phyloP scores from a whole-genome alignment of 2,797 vertebrate genomes.

The Prunella strophiata region DNA sequence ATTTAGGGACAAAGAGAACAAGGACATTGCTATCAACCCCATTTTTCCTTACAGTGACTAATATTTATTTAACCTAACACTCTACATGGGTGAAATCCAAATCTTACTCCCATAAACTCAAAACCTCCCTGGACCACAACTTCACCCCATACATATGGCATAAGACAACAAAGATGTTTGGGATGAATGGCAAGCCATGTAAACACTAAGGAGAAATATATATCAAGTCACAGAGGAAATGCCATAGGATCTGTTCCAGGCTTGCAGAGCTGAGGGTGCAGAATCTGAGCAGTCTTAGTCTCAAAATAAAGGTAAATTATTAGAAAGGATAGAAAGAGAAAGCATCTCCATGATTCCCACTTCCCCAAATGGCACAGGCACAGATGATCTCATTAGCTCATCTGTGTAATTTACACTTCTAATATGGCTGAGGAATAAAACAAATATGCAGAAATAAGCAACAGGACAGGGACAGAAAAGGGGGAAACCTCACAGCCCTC shows the following conservation, averaged over 20 bases:
- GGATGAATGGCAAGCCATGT: neutral
- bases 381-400: constrained; percentile 62
- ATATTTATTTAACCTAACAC: neutral
- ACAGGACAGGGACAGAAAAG: constrained; percentile 12
- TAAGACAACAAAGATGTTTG: neutral
- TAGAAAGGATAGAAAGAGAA: neutral
- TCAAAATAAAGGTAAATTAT: neutral
- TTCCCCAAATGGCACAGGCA: constrained; percentile 16
- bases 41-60: neutral
- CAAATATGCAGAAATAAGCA: constrained; percentile 63
- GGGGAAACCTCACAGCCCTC: constrained; percentile 46
- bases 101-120: neutral
- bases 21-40: neutral
- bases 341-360: neutral
- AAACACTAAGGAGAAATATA: neutral
- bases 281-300: neutral
- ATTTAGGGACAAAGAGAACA: constrained; percentile 13
- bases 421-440: constrained; percentile 48
- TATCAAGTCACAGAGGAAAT: neutral
- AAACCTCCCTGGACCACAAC: neutral
- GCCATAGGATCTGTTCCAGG: neutral
- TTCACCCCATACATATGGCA: neutral
- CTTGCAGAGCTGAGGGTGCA: neutral
- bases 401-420: constrained; percentile 60
- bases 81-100: neutral